These are phyloP conservation scores for Leucania comma DNA, from an alignment of 2,888 invertebrate genomes.

Conservation along the genomic window DNA sequence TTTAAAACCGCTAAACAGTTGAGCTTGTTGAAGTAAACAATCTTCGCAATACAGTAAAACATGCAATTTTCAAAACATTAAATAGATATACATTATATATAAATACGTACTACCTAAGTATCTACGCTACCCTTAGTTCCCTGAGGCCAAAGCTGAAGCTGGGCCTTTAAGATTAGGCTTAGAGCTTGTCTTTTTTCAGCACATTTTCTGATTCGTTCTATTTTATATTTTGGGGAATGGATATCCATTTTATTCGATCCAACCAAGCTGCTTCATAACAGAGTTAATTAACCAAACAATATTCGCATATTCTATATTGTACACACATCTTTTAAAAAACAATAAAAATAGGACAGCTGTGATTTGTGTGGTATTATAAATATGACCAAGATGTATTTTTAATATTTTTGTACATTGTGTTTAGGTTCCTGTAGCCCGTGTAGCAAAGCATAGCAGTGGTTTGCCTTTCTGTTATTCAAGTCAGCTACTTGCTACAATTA, in stretches of 20 bases:
- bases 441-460: neutral
- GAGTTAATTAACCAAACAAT: too few relatives aligned
- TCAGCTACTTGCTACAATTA: neutral
- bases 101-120: neutral
- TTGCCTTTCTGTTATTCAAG: neutral
- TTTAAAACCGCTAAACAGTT: conserved; percentile 11
- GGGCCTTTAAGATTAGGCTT: neutral
- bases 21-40: conserved; percentile 6
- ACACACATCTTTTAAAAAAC: too few relatives aligned
- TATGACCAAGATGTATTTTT: neutral
- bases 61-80: conserved; percentile 5
- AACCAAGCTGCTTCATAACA: neutral
- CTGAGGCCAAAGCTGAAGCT: neutral
- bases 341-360: too few relatives aligned
- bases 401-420: neutral
- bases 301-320: too few relatives aligned
- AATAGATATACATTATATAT: too few relatives aligned
- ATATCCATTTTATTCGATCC: neutral
- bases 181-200: conserved; percentile 1
- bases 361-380: neutral
- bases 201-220: neutral
- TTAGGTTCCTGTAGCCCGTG: neutral
- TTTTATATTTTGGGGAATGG: neutral
- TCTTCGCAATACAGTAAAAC: neutral
- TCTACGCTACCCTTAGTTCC: neutral